Base-by-base conservation (phyloP, 2,888 invertebrate genomes). In the Noctua janthina region DNA sequence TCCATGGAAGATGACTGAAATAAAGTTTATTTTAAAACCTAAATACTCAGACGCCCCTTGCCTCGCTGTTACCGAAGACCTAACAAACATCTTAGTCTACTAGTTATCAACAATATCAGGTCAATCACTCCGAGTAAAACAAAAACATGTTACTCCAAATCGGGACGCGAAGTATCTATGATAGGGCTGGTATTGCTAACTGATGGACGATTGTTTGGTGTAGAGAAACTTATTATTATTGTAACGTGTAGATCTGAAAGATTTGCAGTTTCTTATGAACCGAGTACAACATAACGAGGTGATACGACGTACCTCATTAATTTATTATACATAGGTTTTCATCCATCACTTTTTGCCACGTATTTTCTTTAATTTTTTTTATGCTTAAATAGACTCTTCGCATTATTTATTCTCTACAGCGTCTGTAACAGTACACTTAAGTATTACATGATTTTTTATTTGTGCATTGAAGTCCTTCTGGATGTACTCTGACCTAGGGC, bases 41-140 rank as follows among this genome's bases (percentile, higher is more conserved):
- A 15, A n/a, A 67, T 3, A 43, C 15, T 2, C 13, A 43, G 7
- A 43, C n/a, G 13, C 1, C 2, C 43, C 6, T 78, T 29, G 5
- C 15, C 23, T 29, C 15, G 2, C n/a, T 43, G 4, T 46, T 10
- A 59, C 1, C 51, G 13, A 68, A 68, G 13, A 39, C 62, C 15
- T 46, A 29, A 39, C 10, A 54, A 29, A 66, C 46, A 81, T 46
- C 17, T n/a, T 35, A 54, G 62, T 75, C 78, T 77, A 79, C 76
- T 78, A 81, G 69, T 75, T 87, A 83, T 88, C 64, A 87, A 83
- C 59, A 78, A 87, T 87, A 82, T 72, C 85, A 51, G 90, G 88
- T 87, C 87, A 87, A 72, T 84, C 75, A 85, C 89, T 79, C 72
- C 49, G 29, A 75, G 79, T 81, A 79, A 83, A 78, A 87, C 74